A percentile compares a stretch with the other conserved stretches of the same genome.
These are phyloP conservation scores for Eudyptes chrysolophus DNA, from an alignment of 2,113 vertebrate species.

Conservation along the genomic window DNA sequence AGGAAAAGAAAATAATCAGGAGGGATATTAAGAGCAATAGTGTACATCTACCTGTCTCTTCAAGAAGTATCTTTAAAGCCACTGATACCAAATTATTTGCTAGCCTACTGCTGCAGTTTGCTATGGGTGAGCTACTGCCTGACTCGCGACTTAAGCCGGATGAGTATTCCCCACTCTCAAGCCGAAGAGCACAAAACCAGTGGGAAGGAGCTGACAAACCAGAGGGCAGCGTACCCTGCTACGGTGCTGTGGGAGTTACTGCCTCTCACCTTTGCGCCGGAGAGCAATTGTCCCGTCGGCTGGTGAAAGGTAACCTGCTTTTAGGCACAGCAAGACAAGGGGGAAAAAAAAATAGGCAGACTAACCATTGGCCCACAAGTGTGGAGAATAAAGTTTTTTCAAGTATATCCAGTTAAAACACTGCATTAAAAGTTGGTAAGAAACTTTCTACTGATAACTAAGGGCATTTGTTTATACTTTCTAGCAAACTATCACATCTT, in stretches of 20 bases:
- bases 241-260: neutral
- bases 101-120: neutral
- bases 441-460: neutral
- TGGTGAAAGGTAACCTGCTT: neutral
- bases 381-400: neutral
- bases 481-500: neutral
- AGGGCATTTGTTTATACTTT: neutral
- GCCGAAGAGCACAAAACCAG: neutral
- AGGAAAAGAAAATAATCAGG: neutral
- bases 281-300: fast-evolving
- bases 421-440: neutral
- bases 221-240: neutral
- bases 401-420: neutral
- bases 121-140: neutral
- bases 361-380: neutral
- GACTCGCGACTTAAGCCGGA: neutral
- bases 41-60: neutral
- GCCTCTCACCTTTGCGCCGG: neutral
- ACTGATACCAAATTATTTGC: neutral
- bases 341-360: neutral
- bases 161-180: neutral
- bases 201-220: neutral
- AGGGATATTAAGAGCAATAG: neutral
- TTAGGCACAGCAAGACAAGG: neutral
- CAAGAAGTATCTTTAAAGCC: neutral